Evolutionary conservation across 2,888 invertebrate genomes (phyloP), one percentile per base, ranked within the genome.

Genomic region (Metacarcinus magister): DNA sequence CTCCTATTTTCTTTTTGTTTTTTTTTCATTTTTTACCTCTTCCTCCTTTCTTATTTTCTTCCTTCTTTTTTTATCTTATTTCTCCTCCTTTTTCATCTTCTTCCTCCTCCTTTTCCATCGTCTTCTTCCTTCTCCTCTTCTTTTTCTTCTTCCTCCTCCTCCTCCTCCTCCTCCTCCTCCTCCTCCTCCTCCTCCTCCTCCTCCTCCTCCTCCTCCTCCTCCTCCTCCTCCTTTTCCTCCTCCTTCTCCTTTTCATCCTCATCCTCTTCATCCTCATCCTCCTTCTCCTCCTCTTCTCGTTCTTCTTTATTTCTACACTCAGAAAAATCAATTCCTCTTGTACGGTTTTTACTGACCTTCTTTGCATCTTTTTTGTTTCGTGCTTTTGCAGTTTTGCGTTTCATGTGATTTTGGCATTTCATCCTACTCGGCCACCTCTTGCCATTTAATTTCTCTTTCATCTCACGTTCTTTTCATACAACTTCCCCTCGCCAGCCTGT

Each of bases 301-400:
- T 54, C 48, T 32, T 23, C 23, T 48, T 48, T 92, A 13, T 54
- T 46, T 60, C 19, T 93, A 39, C 39, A 2, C 28, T 39, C 32
- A 7, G 32, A 39, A 43, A 23, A 28, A 13, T 93, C 39, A 2
- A 23, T 93, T 8, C 32, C 39, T 67, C 32, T 60, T 28, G 48
- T 48, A n/a, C 2, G 19, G 8, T 28, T 54, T 48, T 54, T 48
- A 32, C 44, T 44, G 39, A n/a, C 44, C 46, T n/a, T 13, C 89
- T 89, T 32, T 89, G 89, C 32, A 89, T 89, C 13, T 89, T 89
- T 13, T 89, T 89, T 13, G 3, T 89, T 89, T 75, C n/a, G 75
- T 75, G 75, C n/a, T 2, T 89, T 87, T 87, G n/a, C 23, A 16
- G 13, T 89, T 89, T 13, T 89, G 43, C 89, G 54, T 54, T 54